phyloP scores from a whole-genome alignment of 2,888 invertebrate species.

The Phengaris alcon region DNA sequence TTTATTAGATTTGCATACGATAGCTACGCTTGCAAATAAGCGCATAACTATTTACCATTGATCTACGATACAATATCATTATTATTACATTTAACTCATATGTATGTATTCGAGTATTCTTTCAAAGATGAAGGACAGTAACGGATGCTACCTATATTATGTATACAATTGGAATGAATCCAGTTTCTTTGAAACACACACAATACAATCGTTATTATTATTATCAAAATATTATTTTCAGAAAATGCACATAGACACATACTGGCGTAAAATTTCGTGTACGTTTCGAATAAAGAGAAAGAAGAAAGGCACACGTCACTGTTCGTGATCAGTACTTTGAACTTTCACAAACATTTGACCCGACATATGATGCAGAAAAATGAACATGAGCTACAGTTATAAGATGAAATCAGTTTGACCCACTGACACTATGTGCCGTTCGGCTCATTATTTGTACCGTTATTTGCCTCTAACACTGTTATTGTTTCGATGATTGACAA shows the following conservation, averaged over 20 bases:
- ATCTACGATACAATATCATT: no score
- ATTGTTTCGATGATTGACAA: constrained; percentile 25
- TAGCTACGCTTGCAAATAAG: neutral
- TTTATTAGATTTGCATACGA: neutral
- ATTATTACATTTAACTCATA: no score
- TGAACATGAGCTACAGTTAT: constrained; percentile 60
- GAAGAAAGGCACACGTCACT: neutral
- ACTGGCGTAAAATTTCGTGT: no score
- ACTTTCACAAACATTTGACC: constrained; percentile 14
- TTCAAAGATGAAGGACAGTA: no score
- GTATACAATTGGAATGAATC: no score
- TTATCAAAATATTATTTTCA: no score
- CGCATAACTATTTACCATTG: neutral
- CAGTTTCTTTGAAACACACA: no score
- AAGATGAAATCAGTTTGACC: constrained; percentile 57
- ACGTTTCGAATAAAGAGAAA: no score
- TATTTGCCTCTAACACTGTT: constrained; percentile 41
- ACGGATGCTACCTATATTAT: no score
- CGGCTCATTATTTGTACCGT: constrained; percentile 58
- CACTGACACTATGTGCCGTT: constrained; percentile 66
- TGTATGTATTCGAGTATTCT: no score
- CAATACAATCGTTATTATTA: no score
- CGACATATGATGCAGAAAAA: constrained; percentile 36
- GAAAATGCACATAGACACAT: no score
- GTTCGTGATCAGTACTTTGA: neutral